phyloP scores from a whole-genome alignment of 2,797 vertebrate species.

The Pseudotriccus pelzelni region DNA sequence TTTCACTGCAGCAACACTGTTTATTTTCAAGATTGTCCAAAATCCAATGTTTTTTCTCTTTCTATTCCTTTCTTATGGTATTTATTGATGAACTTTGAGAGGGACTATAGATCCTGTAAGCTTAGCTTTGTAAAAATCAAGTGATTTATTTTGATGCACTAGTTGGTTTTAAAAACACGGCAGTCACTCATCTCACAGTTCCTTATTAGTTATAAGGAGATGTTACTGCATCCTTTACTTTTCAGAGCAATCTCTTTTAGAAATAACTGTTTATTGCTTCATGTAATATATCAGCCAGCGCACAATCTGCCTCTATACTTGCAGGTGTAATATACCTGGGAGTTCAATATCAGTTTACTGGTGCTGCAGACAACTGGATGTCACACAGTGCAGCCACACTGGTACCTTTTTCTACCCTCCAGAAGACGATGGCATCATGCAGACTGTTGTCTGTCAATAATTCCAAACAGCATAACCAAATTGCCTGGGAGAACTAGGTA shows the following conservation, averaged over 20 bases:
- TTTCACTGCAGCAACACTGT: background rate
- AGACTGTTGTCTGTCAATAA: background rate
- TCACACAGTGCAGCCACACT: rapidly evolving
- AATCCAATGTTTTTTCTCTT: background rate
- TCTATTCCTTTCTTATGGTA: background rate
- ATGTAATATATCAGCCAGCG: background rate
- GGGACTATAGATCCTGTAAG: background rate
- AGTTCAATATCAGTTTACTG: background rate
- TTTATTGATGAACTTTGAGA: background rate
- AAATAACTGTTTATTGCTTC: background rate
- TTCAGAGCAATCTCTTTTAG: background rate
- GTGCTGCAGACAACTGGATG: background rate
- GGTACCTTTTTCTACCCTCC: background rate
- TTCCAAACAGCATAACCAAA: background rate
- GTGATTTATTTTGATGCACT: background rate
- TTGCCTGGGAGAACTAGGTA: background rate
- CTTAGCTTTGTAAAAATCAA: background rate
- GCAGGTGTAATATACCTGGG: background rate
- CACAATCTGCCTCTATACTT: background rate
- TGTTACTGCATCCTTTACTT: background rate
- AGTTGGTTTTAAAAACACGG: background rate
- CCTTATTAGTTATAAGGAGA: background rate
- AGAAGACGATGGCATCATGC: background rate
- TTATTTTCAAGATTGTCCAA: background rate
- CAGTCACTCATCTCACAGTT: background rate